These are phyloP conservation scores for Lepus europaeus DNA, from an alignment of 2,113 vertebrate species.

Conservation along the genomic window DNA sequence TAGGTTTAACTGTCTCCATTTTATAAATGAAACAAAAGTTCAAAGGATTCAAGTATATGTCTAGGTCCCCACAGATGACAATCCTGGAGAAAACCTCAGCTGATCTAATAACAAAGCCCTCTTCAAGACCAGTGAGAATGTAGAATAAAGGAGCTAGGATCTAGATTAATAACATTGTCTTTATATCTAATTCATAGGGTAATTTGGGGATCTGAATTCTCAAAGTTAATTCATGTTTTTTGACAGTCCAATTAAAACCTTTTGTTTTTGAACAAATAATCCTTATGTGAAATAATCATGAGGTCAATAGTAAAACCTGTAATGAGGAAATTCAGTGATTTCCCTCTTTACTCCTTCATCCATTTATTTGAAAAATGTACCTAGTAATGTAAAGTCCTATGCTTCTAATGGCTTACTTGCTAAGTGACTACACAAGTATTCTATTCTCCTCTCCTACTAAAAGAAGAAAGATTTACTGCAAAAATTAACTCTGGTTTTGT, in stretches of 20 bases:
- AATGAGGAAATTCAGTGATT: conserved; percentile 27
- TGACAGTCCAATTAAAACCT: not conserved
- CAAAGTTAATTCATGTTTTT: conserved; percentile 23
- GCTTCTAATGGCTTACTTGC: not conserved
- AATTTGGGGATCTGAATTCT: conserved; percentile 24
- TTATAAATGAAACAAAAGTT: conserved; percentile 1
- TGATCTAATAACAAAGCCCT: not conserved
- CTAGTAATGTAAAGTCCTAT: not conserved
- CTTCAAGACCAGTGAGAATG: not conserved
- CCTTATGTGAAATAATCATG: not conserved
- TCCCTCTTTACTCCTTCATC: conserved; percentile 22
- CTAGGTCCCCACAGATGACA: not conserved
- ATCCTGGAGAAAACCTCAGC: not conserved
- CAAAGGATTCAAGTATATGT: not conserved
- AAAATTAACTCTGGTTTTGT: conserved; percentile 43
- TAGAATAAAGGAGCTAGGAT: not conserved
- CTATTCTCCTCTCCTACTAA: not conserved
- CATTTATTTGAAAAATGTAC: conserved; percentile 9
- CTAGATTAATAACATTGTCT: not conserved
- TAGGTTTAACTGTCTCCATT: conserved; percentile 13
- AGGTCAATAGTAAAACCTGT: not conserved
- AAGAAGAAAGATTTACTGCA: not conserved
- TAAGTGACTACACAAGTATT: not conserved
- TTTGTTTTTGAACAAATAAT: conserved; percentile 47
- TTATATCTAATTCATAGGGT: not conserved